phyloP scores from a whole-genome alignment of 1,140 invertebrate species.

The Ips nitidus region DNA sequence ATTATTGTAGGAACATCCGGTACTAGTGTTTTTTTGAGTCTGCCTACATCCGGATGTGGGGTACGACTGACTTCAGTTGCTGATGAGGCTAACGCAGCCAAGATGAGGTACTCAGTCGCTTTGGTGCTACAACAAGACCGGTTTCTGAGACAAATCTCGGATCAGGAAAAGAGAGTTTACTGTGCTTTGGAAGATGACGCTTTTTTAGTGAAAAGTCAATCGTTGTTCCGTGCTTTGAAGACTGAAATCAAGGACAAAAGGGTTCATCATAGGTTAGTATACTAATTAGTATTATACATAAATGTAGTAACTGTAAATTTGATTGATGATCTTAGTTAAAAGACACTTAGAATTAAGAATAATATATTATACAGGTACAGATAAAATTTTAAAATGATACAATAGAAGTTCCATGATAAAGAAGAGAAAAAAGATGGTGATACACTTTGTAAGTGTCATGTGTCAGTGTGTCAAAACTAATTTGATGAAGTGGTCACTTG shows the following conservation, averaged over 20 bases:
- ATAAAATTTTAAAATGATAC: too few species aligned
- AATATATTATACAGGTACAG: too few species aligned
- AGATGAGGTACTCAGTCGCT: constrained; percentile 62
- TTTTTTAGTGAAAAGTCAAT: constrained; percentile 45
- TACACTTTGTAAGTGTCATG: too few species aligned
- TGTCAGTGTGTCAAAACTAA: too few species aligned
- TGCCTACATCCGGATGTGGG: constrained; percentile 67
- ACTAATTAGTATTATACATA: background rate
- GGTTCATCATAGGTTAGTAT: constrained; percentile 37
- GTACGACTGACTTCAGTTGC: constrained; percentile 59
- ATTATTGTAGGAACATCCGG: constrained; percentile 51
- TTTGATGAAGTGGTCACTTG: too few species aligned
- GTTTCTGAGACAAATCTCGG: constrained; percentile 67
- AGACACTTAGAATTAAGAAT: too few species aligned
- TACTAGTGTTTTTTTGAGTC: constrained; percentile 55
- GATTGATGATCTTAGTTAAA: too few species aligned
- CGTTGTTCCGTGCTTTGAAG: constrained; percentile 43
- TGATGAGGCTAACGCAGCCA: constrained; percentile 50
- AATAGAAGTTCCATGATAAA: too few species aligned
- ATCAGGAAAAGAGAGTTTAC: constrained; percentile 63
- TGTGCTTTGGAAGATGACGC: constrained; percentile 53
- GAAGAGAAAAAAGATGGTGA: too few species aligned
- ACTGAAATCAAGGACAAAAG: constrained; percentile 33
- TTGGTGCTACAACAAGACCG: constrained; percentile 71
- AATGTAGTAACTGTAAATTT: too few species aligned